Base-by-base conservation (phyloP, 2,888 invertebrate genomes). In the Epistrophe eligans region DNA sequence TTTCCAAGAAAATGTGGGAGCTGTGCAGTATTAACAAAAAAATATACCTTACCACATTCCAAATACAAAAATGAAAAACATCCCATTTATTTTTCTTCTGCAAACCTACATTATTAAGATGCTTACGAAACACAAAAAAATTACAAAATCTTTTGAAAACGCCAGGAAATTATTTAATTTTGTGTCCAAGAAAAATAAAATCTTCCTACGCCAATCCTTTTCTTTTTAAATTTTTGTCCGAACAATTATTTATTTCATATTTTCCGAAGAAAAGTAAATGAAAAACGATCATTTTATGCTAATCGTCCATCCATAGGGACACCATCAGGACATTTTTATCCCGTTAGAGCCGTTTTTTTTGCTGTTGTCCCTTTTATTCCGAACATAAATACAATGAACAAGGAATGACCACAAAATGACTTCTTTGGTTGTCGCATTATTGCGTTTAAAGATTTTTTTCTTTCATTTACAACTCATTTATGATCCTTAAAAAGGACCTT, bases 361-460 rank as follows among this genome's bases (percentile, higher is more conserved):
- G 48, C 48, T 72, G 52, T 17, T 35, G 35, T 7, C 9, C 2
- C 50, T 48, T 10, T 67, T 32, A 38, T 40, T 13, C 55, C 28
- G 40, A 55, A 55, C 8, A 48, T 17, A 48, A 13, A 74, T 40
- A 71, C 77, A 76, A 74, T 72, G 40, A 62, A 40, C 55, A 32
- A 35, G 52, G 82, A 87, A 88, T 87, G 76, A 87, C 77, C 85
- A 73, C 85, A 87, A 85, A 88, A 88, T 87, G 88, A 88, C 79
- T 87, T 88, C 77, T 77, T 70, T 79, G 60, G 24, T 72, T 84
- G 73, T 73, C 72, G 76, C 58, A 84, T 76, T 85, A 79, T 88
- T 83, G 73, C 76, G 58, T 73, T 80, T 73, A 72, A 70, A 73
- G 57, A 48, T 66, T 58, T 80, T 76, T 52, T 45, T 50, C 48